Evolutionary conservation across 2,888 invertebrate species (phyloP), one percentile per base, ranked within the genome.

Genomic region (Temnothorax unifasciatus): DNA sequence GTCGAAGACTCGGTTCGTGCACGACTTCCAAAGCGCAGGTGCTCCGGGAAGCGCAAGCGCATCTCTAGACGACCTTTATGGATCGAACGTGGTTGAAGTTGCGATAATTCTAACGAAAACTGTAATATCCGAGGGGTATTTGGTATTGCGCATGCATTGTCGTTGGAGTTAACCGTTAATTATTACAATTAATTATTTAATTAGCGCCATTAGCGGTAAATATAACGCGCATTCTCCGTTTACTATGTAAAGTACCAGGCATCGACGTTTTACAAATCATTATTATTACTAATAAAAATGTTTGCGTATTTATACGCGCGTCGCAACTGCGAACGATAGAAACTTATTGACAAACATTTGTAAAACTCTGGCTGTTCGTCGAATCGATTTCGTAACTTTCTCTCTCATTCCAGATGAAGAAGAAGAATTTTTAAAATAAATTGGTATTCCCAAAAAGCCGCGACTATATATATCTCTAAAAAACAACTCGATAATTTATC

Each of bases 11-110:
- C 41, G n/a, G n/a, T 59, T 73, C 34, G 54, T 44, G 50, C 25
- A 50, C 21, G 76, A 81, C 38, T 38, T 29, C 73, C 15, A 81
- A 47, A 47, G 84, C 81, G 84, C 84, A 84, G 13, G 84, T 73
- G 73, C 81, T 63, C 29, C 9, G n/a, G 25, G 11, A 44, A n/a
- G 81, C 84, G 84, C 81, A 84, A 63, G 84, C 84, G 84, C 84
- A 29, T 34, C 38, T 68, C 47, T 41, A 15, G 18, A 21, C 15
- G 38, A 25, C 34, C 71, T 81, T 81, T 84, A 84, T 84, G 73
- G 84, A 84, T 84, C 84, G 84, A 84, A 84, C 9, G n/a, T 18
- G 38, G 47, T 34, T 18, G 44, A 68, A 57, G 34, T 59, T 66
- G 54, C 9, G 21, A 47, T 38, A 59, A 59, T 38, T 47, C 57